Conservation (phyloP, 2,797 vertebrate genomes). For the Forpus xanthops region DNA sequence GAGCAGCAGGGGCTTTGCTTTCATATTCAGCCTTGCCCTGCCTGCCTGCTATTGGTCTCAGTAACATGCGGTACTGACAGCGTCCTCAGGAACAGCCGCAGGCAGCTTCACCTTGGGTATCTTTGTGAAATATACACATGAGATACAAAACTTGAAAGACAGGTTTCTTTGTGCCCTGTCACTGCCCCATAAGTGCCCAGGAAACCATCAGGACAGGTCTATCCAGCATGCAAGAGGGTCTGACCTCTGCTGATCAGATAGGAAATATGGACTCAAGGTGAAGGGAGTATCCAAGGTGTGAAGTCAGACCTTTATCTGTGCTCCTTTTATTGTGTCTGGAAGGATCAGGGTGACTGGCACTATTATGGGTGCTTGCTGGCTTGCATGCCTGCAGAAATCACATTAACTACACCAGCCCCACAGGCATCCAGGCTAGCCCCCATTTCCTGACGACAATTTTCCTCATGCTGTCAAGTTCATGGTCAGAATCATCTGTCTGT, state of each 20-base stretch:
- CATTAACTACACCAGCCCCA: accelerated
- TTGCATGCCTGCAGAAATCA: neutral
- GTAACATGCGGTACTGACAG: neutral
- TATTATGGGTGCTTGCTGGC: accelerated
- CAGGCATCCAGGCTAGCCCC: accelerated
- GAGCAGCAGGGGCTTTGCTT: neutral
- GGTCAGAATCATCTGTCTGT: neutral
- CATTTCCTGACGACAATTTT: neutral
- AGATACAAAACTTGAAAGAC: neutral
- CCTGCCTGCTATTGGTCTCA: neutral
- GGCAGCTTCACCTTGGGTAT: neutral
- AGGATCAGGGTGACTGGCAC: accelerated
- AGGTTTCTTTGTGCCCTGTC: neutral
- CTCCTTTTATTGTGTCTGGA: neutral
- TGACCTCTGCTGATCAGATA: accelerated
- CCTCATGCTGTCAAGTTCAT: neutral
- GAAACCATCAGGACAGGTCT: neutral
- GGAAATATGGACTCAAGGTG: neutral
- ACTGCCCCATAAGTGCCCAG: neutral
- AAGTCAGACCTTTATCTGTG: neutral
- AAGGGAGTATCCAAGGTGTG: neutral
- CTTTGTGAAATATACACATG: neutral
- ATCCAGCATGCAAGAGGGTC: accelerated
- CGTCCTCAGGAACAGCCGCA: neutral
- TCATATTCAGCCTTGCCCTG: neutral